Conservation (phyloP, 30 jellyfish, hydroid and myxozoan genomes). For the Pelagia noctiluca region DNA sequence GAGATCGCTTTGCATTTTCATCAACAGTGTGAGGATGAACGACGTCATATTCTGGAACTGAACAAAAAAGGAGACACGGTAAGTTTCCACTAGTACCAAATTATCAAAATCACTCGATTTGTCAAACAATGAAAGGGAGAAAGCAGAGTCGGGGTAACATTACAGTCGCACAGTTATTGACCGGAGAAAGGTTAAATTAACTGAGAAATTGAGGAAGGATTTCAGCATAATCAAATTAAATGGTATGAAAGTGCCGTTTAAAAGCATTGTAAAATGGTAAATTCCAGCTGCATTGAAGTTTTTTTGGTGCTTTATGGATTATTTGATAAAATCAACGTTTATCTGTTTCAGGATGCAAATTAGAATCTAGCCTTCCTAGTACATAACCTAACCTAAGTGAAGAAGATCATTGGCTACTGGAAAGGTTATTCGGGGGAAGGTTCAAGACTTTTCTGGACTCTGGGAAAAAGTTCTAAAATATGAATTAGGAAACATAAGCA, state of each 20-base stretch:
- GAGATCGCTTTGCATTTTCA: constrained; percentile 35
- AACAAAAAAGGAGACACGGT: not conserved
- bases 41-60: constrained; percentile 64
- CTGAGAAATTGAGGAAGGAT: not conserved
- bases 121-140: not conserved
- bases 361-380: too few species aligned
- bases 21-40: constrained; percentile 66
- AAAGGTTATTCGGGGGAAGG: not conserved
- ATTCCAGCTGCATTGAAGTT: too few species aligned
- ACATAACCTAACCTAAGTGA: too few species aligned
- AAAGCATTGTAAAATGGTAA: too few species aligned
- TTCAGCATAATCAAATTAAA: not conserved
- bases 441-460: not conserved
- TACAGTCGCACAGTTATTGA: not conserved
- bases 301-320: too few species aligned
- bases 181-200: not conserved
- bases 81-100: not conserved
- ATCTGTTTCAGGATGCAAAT: too few species aligned
- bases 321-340: too few species aligned
- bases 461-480: not conserved
- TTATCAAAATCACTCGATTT: too few species aligned
- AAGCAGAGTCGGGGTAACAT: not conserved
- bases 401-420: too few species aligned
- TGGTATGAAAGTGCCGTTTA: not conserved
- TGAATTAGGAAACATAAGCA: too few species aligned